Conservation (phyloP, 2,113 vertebrate genomes). For the Melanerpes aurifrons region DNA sequence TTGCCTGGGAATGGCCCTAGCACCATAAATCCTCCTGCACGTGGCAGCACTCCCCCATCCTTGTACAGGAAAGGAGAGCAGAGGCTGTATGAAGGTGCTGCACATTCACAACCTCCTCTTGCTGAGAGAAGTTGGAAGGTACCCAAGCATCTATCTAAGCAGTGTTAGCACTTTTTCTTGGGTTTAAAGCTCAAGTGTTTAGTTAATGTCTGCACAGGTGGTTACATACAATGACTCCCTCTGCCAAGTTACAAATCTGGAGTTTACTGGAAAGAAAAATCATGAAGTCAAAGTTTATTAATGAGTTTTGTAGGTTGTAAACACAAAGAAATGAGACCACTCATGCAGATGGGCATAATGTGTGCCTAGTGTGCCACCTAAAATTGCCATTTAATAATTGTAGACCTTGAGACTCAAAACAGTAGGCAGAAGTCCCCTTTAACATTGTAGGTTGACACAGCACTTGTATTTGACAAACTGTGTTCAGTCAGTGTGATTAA, state of each 20-base stretch:
- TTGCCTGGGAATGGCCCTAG: neutral
- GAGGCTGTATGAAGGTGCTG: neutral
- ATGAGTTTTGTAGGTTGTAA: constrained; percentile 39
- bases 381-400: neutral
- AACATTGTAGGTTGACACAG: neutral
- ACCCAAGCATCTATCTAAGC: constrained; percentile 17
- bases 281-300: constrained; percentile 32
- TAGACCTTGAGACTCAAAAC: neutral
- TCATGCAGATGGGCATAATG: constrained; percentile 1
- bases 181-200: constrained; percentile 45
- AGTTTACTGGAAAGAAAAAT: constrained; percentile 37
- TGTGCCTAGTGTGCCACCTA: neutral
- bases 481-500: neutral
- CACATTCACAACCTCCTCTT: neutral
- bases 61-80: neutral
- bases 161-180: constrained; percentile 42
- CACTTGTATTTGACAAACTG: neutral
- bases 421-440: neutral
- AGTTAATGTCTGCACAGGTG: constrained; percentile 51
- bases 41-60: neutral
- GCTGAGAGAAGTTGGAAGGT: constrained; percentile 24
- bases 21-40: neutral
- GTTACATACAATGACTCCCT: constrained; percentile 19
- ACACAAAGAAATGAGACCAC: constrained; percentile 61
- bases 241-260: constrained; percentile 41